Percentiles rank a stretch among this genome's conserved stretches.
Conservation (phyloP, 2,888 invertebrate species). For the Agapostemon virescens region DNA sequence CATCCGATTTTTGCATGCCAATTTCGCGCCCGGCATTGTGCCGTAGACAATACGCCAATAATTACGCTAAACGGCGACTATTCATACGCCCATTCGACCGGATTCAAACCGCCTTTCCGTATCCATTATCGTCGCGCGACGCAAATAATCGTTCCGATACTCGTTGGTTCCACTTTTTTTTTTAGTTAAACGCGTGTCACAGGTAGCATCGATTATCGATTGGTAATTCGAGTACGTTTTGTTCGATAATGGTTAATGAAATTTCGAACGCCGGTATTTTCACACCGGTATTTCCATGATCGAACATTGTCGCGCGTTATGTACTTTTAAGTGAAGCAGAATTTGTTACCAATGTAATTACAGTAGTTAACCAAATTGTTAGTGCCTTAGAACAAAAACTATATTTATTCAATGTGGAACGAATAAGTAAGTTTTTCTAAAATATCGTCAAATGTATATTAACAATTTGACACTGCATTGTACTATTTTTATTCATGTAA, state of each 20-base stretch:
- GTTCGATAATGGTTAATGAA: constrained; percentile 1
- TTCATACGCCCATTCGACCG: constrained; percentile 78
- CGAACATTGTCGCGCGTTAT: neutral
- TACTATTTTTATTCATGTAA: too few relatives aligned
- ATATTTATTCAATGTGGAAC: too few relatives aligned
- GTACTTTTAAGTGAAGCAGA: neutral
- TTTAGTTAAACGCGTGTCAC: constrained; percentile 55
- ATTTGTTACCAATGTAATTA: neutral
- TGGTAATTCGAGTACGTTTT: constrained; percentile 27
- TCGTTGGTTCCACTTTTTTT: constrained; percentile 57
- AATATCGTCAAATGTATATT: too few relatives aligned
- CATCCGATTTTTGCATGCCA: constrained; percentile 80
- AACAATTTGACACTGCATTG: too few relatives aligned
- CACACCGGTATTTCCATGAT: neutral
- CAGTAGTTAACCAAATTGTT: too few relatives aligned
- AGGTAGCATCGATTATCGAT: constrained; percentile 64
- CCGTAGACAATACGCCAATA: constrained; percentile 79
- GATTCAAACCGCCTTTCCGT: constrained; percentile 78
- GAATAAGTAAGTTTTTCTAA: too few relatives aligned
- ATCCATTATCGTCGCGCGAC: constrained; percentile 77
- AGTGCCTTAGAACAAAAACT: too few relatives aligned
- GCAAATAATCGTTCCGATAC: constrained; percentile 74
- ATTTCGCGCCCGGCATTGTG: constrained; percentile 78
- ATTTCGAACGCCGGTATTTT: neutral
- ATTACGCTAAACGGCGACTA: constrained; percentile 79